A percentile compares a stretch with the other conserved stretches of the same genome.
These are phyloP conservation scores for Xerus rutilus DNA, from an alignment of 2,797 vertebrate species.

Conservation along the genomic window DNA sequence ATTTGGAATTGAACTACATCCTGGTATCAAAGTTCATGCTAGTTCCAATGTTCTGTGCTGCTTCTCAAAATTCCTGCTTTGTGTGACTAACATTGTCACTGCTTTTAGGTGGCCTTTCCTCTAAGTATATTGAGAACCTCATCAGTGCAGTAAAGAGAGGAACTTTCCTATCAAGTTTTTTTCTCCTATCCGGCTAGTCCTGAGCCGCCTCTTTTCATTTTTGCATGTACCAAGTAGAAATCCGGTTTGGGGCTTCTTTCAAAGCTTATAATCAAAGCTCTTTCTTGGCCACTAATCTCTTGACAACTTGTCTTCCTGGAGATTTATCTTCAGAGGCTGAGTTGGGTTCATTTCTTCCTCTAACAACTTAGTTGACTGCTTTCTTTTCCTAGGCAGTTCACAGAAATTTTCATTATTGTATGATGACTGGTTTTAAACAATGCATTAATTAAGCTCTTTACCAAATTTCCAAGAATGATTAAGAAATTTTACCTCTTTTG, in stretches of 20 bases:
- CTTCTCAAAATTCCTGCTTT: not conserved
- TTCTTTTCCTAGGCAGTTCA: not conserved
- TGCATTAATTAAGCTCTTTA: not conserved
- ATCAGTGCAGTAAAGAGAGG: not conserved
- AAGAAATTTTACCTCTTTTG: not conserved
- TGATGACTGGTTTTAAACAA: not conserved
- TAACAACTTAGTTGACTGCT: not conserved
- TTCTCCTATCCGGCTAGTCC: not conserved
- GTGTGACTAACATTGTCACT: not conserved
- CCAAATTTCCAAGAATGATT: not conserved
- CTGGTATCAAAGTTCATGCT: not conserved
- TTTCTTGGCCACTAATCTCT: not conserved
- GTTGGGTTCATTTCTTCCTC: not conserved
- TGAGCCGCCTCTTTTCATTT: not conserved
- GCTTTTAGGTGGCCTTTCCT: not conserved
- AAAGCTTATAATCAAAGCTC: not conserved
- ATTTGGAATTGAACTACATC: not conserved
- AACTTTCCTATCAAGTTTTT: not conserved
- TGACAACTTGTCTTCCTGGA: not conserved
- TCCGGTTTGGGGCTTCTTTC: not conserved
- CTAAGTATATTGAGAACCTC: not conserved
- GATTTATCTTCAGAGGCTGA: not conserved
- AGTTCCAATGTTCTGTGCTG: not conserved
- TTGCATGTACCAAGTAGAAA: not conserved
- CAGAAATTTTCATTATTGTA: not conserved